A percentile compares a stretch with the other conserved stretches of the same genome.
Conservation (phyloP, 2,113 vertebrate genomes). For the Polyodon spathula region DNA sequence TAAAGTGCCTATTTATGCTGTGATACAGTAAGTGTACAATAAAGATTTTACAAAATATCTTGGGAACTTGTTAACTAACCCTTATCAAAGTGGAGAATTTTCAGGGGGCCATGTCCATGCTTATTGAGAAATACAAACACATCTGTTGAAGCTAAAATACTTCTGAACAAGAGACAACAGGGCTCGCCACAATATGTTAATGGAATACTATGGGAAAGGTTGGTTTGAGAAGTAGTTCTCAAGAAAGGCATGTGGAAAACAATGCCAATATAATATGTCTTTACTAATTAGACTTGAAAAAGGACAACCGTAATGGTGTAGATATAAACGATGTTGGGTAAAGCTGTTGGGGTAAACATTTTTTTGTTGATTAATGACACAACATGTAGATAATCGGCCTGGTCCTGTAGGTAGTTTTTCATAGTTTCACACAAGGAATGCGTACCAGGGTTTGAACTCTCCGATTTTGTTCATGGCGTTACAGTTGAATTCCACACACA, state of each 20-base stretch:
- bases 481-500: conserved; percentile 56
- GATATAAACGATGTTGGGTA: conserved; percentile 28
- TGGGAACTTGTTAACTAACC: too few relatives aligned
- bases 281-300: conserved; percentile 16
- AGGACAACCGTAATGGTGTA: conserved; percentile 16
- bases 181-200: too few relatives aligned
- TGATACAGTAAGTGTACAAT: too few relatives aligned
- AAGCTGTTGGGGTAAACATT: conserved; percentile 35
- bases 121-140: too few relatives aligned
- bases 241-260: conserved; percentile 11
- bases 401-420: conserved; percentile 58
- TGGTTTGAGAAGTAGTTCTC: background rate
- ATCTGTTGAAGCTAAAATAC: too few relatives aligned
- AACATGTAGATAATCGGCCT: conserved; percentile 39
- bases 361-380: conserved; percentile 46
- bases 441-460: conserved; percentile 49
- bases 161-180: too few relatives aligned
- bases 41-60: too few relatives aligned
- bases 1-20: too few relatives aligned
- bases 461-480: conserved; percentile 41
- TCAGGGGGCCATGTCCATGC: too few relatives aligned
- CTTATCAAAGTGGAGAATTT: too few relatives aligned
- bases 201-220: background rate
- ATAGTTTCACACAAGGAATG: conserved; percentile 38
- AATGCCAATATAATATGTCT: conserved; percentile 14